A percentile compares a stretch with the other conserved stretches of the same genome.
Evolutionary conservation across 2,113 vertebrate species (phyloP).

Genomic region (Rhinoderma darwinii): DNA sequence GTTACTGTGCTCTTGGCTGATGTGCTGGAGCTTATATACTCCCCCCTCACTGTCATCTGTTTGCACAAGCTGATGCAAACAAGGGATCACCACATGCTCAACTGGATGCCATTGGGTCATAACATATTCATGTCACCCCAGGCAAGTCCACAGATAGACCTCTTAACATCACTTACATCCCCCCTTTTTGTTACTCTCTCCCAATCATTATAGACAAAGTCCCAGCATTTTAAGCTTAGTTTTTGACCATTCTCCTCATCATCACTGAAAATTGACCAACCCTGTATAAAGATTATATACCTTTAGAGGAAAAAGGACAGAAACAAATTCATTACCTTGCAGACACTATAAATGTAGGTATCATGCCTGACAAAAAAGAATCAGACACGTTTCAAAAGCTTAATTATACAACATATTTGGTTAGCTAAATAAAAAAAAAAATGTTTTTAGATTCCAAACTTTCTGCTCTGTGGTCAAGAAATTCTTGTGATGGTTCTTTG

Average conservation of each 20-base stretch:
- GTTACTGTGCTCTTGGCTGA: slow-evolving; percentile 50
- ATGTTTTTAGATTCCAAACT: background rate
- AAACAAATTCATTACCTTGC: background rate
- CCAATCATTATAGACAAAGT: background rate
- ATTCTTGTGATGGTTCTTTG: background rate
- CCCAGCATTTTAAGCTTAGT: no score
- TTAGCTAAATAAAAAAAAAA: no score
- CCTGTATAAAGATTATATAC: background rate
- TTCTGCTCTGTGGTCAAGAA: background rate
- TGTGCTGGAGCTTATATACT: slow-evolving; percentile 74
- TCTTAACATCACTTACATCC: slow-evolving; percentile 59
- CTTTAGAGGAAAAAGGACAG: background rate
- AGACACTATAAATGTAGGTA: background rate
- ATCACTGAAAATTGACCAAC: background rate
- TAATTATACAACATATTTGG: background rate
- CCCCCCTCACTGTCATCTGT: slow-evolving; percentile 59
- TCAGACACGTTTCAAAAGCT: background rate
- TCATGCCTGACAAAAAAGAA: no score
- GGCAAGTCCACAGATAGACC: slow-evolving; percentile 64
- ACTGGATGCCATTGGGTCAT: slow-evolving; percentile 56
- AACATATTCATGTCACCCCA: slow-evolving; percentile 58
- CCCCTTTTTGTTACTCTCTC: background rate
- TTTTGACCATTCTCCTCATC: background rate
- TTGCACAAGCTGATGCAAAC: slow-evolving; percentile 74
- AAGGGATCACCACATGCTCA: slow-evolving; percentile 58